Percentiles rank a stretch among this genome's conserved stretches.
Evolutionary conservation across 2,113 vertebrate genomes (phyloP).

Genomic region (Hydrochoerus hydrochaeris): DNA sequence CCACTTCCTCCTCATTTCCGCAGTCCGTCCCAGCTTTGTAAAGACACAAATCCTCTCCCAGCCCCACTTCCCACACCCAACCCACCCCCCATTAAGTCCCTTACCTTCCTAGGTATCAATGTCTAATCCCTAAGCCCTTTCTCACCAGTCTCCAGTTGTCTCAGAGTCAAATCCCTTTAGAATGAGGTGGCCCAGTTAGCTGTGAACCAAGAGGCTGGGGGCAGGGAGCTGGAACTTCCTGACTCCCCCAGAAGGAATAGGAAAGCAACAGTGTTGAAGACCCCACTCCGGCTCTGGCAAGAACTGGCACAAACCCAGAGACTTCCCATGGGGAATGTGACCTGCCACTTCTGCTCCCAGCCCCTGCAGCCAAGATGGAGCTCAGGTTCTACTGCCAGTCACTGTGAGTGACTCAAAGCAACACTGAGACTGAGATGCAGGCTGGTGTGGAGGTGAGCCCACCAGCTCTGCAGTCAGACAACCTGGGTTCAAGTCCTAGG

Average conservation of each 20-base stretch:
- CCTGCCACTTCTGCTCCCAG: background rate
- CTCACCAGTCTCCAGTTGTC: slow-evolving; percentile 76
- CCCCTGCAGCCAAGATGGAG: background rate
- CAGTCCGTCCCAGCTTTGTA: slow-evolving; percentile 57
- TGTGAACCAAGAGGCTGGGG: background rate
- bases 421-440: background rate
- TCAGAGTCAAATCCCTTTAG: slow-evolving; percentile 72
- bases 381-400: background rate
- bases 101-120: slow-evolving; percentile 50
- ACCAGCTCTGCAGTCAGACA: background rate
- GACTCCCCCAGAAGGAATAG: background rate
- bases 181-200: slow-evolving; percentile 72
- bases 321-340: background rate
- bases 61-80: slow-evolving; percentile 20
- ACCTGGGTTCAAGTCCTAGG: background rate
- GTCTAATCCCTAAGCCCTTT: slow-evolving; percentile 78
- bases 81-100: slow-evolving; percentile 59
- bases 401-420: background rate
- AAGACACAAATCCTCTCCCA: slow-evolving; percentile 65
- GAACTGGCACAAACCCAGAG: background rate
- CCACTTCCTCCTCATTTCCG: slow-evolving; percentile 54
- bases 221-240: slow-evolving; percentile 1
- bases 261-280: background rate
- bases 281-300: background rate
- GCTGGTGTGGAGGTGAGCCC: background rate